Conservation (phyloP, 1,140 invertebrate genomes). For the Thalassaphorura encarpata region DNA sequence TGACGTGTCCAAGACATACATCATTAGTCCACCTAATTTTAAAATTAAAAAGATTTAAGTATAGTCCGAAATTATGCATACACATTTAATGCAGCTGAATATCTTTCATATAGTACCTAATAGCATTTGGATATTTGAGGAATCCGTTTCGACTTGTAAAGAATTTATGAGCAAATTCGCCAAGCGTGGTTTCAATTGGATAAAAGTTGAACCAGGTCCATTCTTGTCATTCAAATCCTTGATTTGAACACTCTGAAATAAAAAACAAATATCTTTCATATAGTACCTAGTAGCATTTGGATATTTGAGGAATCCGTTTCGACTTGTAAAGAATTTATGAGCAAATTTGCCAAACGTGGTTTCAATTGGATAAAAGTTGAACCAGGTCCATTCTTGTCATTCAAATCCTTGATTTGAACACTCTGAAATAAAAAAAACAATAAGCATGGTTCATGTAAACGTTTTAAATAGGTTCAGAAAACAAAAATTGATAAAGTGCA, state of each 20-base stretch:
- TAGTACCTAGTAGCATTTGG: neutral
- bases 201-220: conserved; percentile 52
- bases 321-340: conserved; percentile 74
- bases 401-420: conserved; percentile 57
- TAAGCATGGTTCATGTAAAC: neutral
- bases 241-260: conserved; percentile 54
- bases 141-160: conserved; percentile 72
- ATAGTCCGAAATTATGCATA: neutral
- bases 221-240: conserved; percentile 45
- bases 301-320: conserved; percentile 61
- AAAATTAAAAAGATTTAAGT: neutral
- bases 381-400: conserved; percentile 35
- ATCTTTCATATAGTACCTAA: conserved; percentile 56
- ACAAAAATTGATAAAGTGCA: neutral
- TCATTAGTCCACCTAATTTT: conserved; percentile 51
- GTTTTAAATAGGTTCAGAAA: neutral
- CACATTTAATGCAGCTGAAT: no score
- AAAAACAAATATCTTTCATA: conserved; percentile 4
- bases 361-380: conserved; percentile 70
- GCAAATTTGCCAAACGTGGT: conserved; percentile 66
- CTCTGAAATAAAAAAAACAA: conserved; percentile 42
- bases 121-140: conserved; percentile 80
- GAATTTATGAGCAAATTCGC: conserved; percentile 78
- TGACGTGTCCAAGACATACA: conserved; percentile 72
- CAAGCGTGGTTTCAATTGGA: conserved; percentile 66